A percentile compares a stretch with the other conserved stretches of the same genome.
These are phyloP conservation scores for Troglohyphantes excavatus DNA, from an alignment of 2,888 invertebrate species.

Conservation along the genomic window DNA sequence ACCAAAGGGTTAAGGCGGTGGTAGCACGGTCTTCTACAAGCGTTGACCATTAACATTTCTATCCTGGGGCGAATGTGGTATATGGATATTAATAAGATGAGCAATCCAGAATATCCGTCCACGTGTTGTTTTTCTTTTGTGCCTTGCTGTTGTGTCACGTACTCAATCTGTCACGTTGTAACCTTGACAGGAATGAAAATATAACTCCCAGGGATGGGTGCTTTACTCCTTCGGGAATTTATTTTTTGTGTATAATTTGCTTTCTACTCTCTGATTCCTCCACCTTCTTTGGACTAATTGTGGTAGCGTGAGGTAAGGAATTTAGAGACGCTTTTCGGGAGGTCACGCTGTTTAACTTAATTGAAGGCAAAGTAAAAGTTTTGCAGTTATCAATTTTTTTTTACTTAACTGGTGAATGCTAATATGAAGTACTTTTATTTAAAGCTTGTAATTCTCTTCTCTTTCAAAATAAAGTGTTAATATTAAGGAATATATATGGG, in stretches of 20 bases:
- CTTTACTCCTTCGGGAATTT: conserved; percentile 61
- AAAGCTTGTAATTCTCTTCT: no score
- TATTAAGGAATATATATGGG: no score
- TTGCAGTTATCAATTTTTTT: no score
- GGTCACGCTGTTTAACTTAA: conserved; percentile 34
- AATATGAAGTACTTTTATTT: no score
- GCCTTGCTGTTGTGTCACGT: conserved; percentile 70
- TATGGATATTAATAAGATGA: conserved; percentile 73
- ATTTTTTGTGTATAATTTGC: conserved; percentile 7
- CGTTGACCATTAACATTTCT: conserved; percentile 53
- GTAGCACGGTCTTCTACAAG: conserved; percentile 10
- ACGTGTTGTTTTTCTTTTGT: conserved; percentile 16
- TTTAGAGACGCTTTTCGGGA: conserved; percentile 10
- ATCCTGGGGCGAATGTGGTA: conserved; percentile 43
- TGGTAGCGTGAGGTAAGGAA: conserved; percentile 38
- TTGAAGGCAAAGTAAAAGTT: no score
- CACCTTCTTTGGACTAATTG: conserved; percentile 55
- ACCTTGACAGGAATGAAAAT: conserved; percentile 61
- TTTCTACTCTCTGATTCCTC: background rate
- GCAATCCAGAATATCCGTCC: conserved; percentile 61
- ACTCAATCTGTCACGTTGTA: conserved; percentile 63
- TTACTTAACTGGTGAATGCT: no score
- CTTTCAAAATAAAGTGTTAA: no score
- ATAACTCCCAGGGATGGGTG: conserved; percentile 54
- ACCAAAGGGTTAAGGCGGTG: conserved; percentile 57